Evolutionary conservation across 1,140 invertebrate species (phyloP).

Genomic region (Drosophila lacteicornis): DNA sequence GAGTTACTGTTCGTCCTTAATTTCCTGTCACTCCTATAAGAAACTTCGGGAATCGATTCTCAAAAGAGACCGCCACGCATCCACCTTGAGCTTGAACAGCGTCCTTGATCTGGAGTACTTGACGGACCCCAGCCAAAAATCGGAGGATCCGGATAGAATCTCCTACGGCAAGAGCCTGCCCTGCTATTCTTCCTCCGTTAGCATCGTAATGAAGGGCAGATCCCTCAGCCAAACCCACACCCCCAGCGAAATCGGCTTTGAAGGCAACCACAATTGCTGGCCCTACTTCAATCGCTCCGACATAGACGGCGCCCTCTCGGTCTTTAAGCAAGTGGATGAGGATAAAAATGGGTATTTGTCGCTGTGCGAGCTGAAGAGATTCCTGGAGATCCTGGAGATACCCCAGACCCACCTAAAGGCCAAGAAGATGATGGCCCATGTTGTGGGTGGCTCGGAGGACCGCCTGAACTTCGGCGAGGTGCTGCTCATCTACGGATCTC

Average conservation of each 20-base stretch:
- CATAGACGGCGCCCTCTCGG: conserved; percentile 28
- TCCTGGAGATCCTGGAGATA: conserved; percentile 50
- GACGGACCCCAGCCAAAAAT: background rate
- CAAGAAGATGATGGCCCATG: conserved; percentile 44
- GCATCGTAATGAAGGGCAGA: conserved; percentile 40
- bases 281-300: conserved; percentile 37
- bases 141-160: background rate
- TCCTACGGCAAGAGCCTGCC: background rate
- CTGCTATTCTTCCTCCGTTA: conserved; percentile 3
- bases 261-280: conserved; percentile 2
- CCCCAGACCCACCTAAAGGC: conserved; percentile 61
- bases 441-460: conserved; percentile 2
- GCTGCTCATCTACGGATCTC: conserved; percentile 37
- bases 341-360: conserved; percentile 46
- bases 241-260: conserved; percentile 23
- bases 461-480: conserved; percentile 49
- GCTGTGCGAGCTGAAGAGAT: conserved; percentile 41
- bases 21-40: conserved; percentile 47
- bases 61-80: conserved; percentile 15
- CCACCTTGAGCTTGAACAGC: conserved; percentile 38
- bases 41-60: conserved; percentile 30
- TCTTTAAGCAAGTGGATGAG: conserved; percentile 37
- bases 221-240: conserved; percentile 6
- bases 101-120: background rate
- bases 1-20: conserved; percentile 24